These are phyloP conservation scores for Drosophila subquinaria DNA, from an alignment of 2,888 invertebrate genomes.

Conservation along the genomic window DNA sequence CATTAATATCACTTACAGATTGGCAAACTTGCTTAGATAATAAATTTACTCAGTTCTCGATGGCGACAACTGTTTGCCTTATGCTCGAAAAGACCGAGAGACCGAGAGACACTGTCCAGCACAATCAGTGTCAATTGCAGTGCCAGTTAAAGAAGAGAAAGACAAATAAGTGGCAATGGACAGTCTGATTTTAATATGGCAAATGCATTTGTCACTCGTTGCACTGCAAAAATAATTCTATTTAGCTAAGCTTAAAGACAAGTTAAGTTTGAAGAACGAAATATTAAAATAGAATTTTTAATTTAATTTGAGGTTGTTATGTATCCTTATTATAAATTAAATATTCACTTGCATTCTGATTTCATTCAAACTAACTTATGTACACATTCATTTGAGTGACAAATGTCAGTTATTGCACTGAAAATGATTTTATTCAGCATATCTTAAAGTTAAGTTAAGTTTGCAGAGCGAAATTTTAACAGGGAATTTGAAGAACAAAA, in stretches of 20 bases:
- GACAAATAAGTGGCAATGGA: constrained; percentile 45
- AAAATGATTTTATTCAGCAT: background rate
- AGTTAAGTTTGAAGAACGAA: background rate
- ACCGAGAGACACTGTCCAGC: constrained; percentile 21
- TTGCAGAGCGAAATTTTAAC: too few relatives aligned
- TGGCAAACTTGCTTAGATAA: constrained; percentile 24
- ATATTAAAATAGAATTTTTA: background rate
- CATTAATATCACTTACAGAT: constrained; percentile 48
- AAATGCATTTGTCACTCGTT: constrained; percentile 11
- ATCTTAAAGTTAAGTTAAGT: background rate
- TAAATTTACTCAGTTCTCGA: constrained; percentile 24
- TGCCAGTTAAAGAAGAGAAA: constrained; percentile 11
- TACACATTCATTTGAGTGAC: background rate
- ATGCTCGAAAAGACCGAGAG: constrained; percentile 8
- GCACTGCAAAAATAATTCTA: constrained; percentile 26
- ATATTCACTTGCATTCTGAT: background rate
- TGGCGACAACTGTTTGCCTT: constrained; percentile 24
- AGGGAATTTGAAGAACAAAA: too few relatives aligned
- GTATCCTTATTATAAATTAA: background rate
- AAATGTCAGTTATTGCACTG: background rate
- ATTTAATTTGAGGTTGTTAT: background rate
- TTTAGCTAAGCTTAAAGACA: background rate
- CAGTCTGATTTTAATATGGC: constrained; percentile 48
- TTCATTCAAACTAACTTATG: too few relatives aligned
- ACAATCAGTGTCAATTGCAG: constrained; percentile 65